Base-by-base conservation (phyloP, 92 coral and sea anemone genomes). In the Heteractis magnifica region DNA sequence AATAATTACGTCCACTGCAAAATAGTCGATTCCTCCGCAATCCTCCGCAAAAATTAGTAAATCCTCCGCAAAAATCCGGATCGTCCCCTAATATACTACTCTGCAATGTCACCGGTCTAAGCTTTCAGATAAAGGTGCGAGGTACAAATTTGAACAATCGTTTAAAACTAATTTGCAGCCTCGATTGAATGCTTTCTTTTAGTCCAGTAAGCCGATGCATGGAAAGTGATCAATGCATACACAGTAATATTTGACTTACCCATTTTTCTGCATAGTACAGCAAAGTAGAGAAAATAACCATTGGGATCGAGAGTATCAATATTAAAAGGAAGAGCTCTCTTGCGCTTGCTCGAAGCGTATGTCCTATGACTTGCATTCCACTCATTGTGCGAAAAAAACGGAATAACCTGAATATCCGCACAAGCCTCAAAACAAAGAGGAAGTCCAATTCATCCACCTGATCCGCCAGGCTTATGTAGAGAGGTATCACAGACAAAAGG, bases 341-440 rank as follows among this genome's bases (percentile, higher is more conserved):
- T 0, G 99, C 99, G 60, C 99, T 97, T 16, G 99, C 99, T n/a
- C 90, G 91, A 75, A 97, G 79, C 4, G 99, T 97, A 81, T 97
- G 99, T 3, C 99, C 99, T 51, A 97, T 97, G 50, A 97, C 99
- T 73, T 97, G 99, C 99, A 97, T 94, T 11, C 99, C 99, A 65
- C 99, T 97, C 99, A 97, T 97, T 75, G 98, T 92, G 84, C 99
- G 98, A 70, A 97, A 97, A 87, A 97, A 97, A 15, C 99, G 92
- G 86, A 97, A 97, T 84, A 97, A 84, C 79, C 99, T 88, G 88
- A 97, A 97, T 80, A 97, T 97, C 76, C 99, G 91, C 88, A 97
- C 91, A n/a, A 97, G 90, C 23, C 99, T 90, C 15, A 97, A 89
- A 13, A 97, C 99, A 81, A 97, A 95, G 49, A 97, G 85, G 73